A percentile compares a stretch with the other conserved stretches of the same genome.
Evolutionary conservation across 2,113 vertebrate species (phyloP).

Genomic region (Gracilinanus agilis): DNA sequence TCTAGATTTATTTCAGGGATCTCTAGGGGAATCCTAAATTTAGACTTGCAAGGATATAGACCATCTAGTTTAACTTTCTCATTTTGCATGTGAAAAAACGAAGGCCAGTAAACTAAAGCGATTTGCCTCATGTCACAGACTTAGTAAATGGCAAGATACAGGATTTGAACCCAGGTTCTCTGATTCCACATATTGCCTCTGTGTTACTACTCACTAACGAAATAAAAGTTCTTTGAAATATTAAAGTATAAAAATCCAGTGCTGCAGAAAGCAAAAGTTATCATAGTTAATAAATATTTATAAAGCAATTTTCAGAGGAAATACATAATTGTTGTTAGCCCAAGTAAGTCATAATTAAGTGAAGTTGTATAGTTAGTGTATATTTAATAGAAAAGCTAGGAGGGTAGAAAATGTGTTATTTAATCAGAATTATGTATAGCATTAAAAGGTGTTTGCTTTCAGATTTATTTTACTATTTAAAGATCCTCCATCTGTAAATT

Average conservation of each 20-base stretch:
- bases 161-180: neutral
- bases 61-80: neutral
- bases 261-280: constrained; percentile 31
- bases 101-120: neutral
- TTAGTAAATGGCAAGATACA: neutral
- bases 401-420: constrained; percentile 22
- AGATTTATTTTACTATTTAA: constrained; percentile 11
- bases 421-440: constrained; percentile 8
- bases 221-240: neutral
- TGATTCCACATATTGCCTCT: neutral
- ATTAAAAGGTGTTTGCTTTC: constrained; percentile 46
- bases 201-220: neutral
- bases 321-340: constrained; percentile 6
- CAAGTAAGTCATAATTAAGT: constrained; percentile 25
- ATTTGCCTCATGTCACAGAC: neutral
- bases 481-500: constrained; percentile 28
- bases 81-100: neutral
- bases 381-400: neutral
- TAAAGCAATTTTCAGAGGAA: neutral
- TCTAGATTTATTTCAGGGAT: neutral
- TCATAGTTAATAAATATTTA: constrained; percentile 36
- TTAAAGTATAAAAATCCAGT: constrained; percentile 2
- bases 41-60: neutral
- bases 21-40: neutral
- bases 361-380: constrained; percentile 1